These are phyloP conservation scores for Leptobrachium leishanense DNA, from an alignment of 2,113 vertebrate genomes.

Conservation along the genomic window DNA sequence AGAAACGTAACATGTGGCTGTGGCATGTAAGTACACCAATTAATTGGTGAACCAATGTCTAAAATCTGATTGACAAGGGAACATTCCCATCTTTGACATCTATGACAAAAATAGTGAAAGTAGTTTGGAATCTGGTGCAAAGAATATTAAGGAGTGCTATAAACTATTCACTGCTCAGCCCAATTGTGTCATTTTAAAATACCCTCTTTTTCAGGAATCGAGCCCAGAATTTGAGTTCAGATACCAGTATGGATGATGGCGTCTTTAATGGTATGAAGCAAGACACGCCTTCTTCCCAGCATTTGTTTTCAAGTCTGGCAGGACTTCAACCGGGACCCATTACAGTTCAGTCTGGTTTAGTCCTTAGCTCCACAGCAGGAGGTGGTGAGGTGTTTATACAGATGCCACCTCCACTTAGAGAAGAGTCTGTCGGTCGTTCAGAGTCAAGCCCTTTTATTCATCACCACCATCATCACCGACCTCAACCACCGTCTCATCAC, in stretches of 20 bases:
- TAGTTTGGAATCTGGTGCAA: too few relatives aligned
- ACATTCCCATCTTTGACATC: too few relatives aligned
- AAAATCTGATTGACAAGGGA: too few relatives aligned
- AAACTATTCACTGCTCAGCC: too few relatives aligned
- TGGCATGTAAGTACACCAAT: too few relatives aligned
- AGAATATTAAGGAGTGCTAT: too few relatives aligned
- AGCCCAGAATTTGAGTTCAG: constrained; percentile 86
- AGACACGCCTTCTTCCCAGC: constrained; percentile 79
- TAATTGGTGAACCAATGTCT: too few relatives aligned
- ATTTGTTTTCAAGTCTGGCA: constrained; percentile 85
- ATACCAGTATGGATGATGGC: constrained; percentile 85
- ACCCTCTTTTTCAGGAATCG: constrained; percentile 70
- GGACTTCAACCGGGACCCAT: constrained; percentile 77
- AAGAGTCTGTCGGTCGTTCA: constrained; percentile 74
- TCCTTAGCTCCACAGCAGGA: constrained; percentile 79
- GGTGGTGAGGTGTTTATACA: constrained; percentile 88
- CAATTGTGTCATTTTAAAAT: not conserved
- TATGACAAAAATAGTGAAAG: too few relatives aligned
- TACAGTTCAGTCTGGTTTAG: constrained; percentile 81
- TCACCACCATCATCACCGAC: constrained; percentile 70
- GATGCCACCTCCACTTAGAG: constrained; percentile 80
- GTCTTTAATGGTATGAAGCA: constrained; percentile 93
- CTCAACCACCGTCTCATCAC: constrained; percentile 64
- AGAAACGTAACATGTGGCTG: too few relatives aligned
- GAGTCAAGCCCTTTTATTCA: constrained; percentile 70